These are phyloP conservation scores for Nemurella pictetii DNA, from an alignment of 2,888 invertebrate species.

Conservation along the genomic window DNA sequence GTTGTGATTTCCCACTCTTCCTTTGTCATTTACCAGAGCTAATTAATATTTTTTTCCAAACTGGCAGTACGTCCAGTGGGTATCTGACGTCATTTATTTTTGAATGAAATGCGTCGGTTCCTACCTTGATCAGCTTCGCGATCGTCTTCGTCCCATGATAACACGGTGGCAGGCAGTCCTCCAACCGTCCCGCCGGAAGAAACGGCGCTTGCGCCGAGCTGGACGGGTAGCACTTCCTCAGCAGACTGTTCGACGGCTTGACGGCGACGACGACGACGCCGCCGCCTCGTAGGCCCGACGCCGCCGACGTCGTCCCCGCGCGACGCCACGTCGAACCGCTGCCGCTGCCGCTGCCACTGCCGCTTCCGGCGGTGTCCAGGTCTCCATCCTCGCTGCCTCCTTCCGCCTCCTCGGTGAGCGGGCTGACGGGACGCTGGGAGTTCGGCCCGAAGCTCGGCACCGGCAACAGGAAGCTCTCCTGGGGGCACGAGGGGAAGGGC, in stretches of 20 bases:
- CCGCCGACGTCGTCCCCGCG: constrained; percentile 35
- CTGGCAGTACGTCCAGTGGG: too few species aligned
- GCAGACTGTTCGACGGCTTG: constrained; percentile 46
- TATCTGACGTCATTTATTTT: too few species aligned
- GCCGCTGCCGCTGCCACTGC: constrained; percentile 36
- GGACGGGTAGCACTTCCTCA: constrained; percentile 52
- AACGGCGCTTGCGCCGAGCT: constrained; percentile 51
- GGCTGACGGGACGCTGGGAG: constrained; percentile 46
- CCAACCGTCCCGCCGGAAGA: constrained; percentile 54
- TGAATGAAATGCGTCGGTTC: too few species aligned
- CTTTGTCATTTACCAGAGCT: too few species aligned
- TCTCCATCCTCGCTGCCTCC: constrained; percentile 41
- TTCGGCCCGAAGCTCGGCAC: constrained; percentile 47
- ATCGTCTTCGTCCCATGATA: constrained; percentile 60
- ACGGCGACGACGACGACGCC: constrained; percentile 33
- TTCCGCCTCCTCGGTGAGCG: constrained; percentile 47
- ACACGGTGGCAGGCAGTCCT: constrained; percentile 61
- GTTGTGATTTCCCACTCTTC: too few species aligned
- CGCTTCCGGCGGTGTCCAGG: constrained; percentile 29
- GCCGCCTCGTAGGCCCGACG: constrained; percentile 40
- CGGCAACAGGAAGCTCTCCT: constrained; percentile 49
- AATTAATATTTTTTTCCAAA: too few species aligned
- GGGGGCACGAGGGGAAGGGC: constrained; percentile 24
- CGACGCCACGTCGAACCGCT: constrained; percentile 33
- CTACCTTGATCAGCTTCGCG: constrained; percentile 61